Conservation (phyloP, 2,797 vertebrate species). For the Enteromius anoplus region DNA sequence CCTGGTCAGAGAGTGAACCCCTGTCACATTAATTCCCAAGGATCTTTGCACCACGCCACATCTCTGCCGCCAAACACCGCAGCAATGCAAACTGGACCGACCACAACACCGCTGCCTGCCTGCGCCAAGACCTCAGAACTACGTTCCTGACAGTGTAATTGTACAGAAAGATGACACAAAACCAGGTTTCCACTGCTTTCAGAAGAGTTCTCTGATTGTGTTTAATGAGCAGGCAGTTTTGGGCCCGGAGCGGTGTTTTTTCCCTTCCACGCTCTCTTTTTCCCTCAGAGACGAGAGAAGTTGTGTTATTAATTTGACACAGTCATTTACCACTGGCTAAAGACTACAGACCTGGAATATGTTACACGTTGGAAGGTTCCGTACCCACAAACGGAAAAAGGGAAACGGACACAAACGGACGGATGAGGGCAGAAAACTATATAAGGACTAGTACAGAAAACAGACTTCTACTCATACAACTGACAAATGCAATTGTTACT, state of each 20-base stretch:
- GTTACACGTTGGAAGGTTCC: slow-evolving; percentile 46
- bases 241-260: slow-evolving; percentile 61
- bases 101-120: slow-evolving; percentile 44
- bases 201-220: slow-evolving; percentile 58
- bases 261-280: slow-evolving; percentile 64
- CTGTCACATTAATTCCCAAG: slow-evolving; percentile 30
- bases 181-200: slow-evolving; percentile 70
- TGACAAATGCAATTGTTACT: background rate
- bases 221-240: slow-evolving; percentile 65
- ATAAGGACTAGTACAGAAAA: background rate
- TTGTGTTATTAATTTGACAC: slow-evolving; percentile 60
- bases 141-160: slow-evolving; percentile 67
- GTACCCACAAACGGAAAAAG: slow-evolving; percentile 24
- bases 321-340: slow-evolving; percentile 55
- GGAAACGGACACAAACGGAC: slow-evolving; percentile 17
- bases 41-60: slow-evolving; percentile 11
- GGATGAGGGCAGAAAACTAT: background rate
- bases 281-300: slow-evolving; percentile 57
- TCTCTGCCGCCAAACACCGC: slow-evolving; percentile 37
- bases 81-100: slow-evolving; percentile 45
- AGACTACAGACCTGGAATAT: slow-evolving; percentile 41
- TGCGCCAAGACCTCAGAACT: slow-evolving; percentile 62
- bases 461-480: too few relatives aligned
- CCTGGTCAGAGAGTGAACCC: slow-evolving; percentile 18
- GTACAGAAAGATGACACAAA: slow-evolving; percentile 75